These are phyloP conservation scores for Brenthis daphne DNA, from an alignment of 2,888 invertebrate genomes.

Conservation along the genomic window DNA sequence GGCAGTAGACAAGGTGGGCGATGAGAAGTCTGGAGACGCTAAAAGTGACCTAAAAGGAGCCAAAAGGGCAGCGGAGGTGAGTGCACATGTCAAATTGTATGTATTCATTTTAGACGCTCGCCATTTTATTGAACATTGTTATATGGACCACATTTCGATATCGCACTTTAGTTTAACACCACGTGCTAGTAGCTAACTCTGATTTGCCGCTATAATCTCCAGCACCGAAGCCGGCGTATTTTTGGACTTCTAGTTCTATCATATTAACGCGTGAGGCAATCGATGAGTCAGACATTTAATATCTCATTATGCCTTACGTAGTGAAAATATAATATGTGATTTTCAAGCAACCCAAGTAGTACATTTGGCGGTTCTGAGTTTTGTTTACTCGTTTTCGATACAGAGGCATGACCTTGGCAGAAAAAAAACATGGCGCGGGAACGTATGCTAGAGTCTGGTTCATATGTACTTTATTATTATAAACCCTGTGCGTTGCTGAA, in stretches of 20 bases:
- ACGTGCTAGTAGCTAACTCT: constrained; percentile 52
- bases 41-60: constrained; percentile 93
- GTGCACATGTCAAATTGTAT: constrained; percentile 81
- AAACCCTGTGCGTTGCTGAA: constrained; percentile 42
- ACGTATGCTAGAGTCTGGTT: constrained; percentile 64
- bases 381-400: constrained; percentile 79
- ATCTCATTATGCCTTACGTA: constrained; percentile 46
- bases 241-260: constrained; percentile 65
- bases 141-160: constrained; percentile 46
- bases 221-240: constrained; percentile 69
- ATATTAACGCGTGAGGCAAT: constrained; percentile 66
- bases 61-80: constrained; percentile 94
- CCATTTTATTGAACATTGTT: constrained; percentile 78
- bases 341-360: constrained; percentile 36
- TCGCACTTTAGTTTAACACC: constrained; percentile 46
- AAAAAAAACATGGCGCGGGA: constrained; percentile 81
- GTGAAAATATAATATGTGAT: constrained; percentile 32
- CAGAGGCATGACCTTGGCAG: constrained; percentile 76
- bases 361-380: constrained; percentile 51
- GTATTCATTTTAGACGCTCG: constrained; percentile 76
- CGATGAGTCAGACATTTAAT: constrained; percentile 61
- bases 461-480: constrained; percentile 53
- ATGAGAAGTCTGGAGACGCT: constrained; percentile 86
- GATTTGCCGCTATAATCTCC: constrained; percentile 41
- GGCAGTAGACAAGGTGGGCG: constrained; percentile 92